Evolutionary conservation across 2,888 invertebrate species (phyloP), one percentile per base, ranked within the genome.

Genomic region (Sphinx pinastri): DNA sequence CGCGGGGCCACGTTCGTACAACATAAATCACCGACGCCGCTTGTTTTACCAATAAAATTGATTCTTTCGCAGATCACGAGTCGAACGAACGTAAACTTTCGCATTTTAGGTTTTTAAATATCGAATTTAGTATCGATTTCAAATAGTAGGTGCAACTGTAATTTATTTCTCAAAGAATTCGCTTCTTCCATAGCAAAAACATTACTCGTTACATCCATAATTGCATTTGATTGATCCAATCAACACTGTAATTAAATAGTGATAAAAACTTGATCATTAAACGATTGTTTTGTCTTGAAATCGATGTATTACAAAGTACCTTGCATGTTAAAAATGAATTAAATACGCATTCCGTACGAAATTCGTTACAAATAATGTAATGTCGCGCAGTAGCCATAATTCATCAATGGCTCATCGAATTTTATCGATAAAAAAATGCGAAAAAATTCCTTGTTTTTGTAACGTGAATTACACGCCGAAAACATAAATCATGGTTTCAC

Each of bases 41-140:
- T 90, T 93, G 92, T 92, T 93, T 92, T 87, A 89, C 91, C 89
- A 91, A 92, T 92, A 90, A 91, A 92, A 93, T 90, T 91, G 90
- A 93, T 91, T 91, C 89, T 88, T 91, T 89, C 84, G 81, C 85
- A 84, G 85, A 84, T 88, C 84, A 82, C 82, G 81, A 79, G 74
- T 75, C 51, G 16, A 31, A 60, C 49, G 25, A 68, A 70, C 51
- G 69, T 58, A 67, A 70, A 68, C 67, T 71, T 71, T 75, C 72
- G 14, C 68, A 70, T 71, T 38, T 45, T 38, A 70, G 69, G 69
- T n/a, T 54, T 59, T 70, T 14, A 69, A 70, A 71, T 54, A 59
- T 72, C 72, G 70, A 71, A 57, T 8, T 25, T 63, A 63, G n/a
- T 49, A 12, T 47, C 10, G 11, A 10, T 19, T 19, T 19, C 16